phyloP scores from a whole-genome alignment of 2,797 vertebrate species.

The Hapalemur alaotrensis region DNA sequence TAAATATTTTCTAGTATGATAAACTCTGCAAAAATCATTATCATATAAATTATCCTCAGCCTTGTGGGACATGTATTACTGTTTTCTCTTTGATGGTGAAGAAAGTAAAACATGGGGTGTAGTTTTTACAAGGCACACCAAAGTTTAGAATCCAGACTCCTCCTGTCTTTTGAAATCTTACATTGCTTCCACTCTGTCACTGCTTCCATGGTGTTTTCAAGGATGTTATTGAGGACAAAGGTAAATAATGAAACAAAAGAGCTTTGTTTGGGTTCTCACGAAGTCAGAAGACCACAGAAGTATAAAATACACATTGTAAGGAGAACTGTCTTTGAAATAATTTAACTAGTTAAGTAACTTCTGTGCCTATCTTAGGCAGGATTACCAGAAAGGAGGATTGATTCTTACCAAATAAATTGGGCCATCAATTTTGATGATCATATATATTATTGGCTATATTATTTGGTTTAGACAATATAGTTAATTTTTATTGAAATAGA shows the following conservation, averaged over 20 bases:
- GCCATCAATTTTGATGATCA: background rate
- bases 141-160: constrained; percentile 20
- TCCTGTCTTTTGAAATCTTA: background rate
- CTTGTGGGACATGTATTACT: background rate
- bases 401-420: background rate
- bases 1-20: background rate
- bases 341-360: background rate
- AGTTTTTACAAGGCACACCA: constrained; percentile 25
- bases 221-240: background rate
- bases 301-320: background rate
- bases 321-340: background rate
- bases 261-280: background rate
- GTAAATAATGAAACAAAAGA: background rate
- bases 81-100: background rate
- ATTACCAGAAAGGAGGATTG: background rate
- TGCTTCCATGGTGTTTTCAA: background rate
- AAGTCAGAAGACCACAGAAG: background rate
- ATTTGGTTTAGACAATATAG: background rate
- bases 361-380: background rate
- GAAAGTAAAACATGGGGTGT: background rate
- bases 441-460: background rate
- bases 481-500: background rate
- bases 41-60: background rate
- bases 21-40: background rate
- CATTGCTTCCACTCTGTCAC: background rate